Base-by-base conservation (phyloP, 2,113 vertebrate species). In the Coptodon bakossiorum region DNA sequence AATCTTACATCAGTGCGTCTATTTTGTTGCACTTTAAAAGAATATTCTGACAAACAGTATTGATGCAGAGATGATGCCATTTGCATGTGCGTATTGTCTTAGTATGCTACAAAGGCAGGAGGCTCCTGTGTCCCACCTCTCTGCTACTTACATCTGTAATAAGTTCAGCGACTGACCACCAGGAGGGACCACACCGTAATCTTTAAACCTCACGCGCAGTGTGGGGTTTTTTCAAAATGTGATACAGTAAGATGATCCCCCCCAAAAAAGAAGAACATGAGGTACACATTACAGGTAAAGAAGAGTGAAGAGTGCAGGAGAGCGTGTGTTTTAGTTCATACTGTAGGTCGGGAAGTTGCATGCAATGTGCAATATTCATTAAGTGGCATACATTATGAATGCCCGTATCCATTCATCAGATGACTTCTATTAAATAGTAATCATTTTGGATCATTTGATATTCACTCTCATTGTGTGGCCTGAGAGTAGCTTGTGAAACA, bases 291-390 rank as follows among this genome's bases (percentile, higher is more conserved):
- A 83, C 81, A 85, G 80, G 56, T 92, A 48, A 71, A 88, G 88
- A 93, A 84, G 76, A 71, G 36, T 53, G 71, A 81, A 24, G 34
- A 24, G 27, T 63, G 19, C 52, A 76, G 68, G 17, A 13, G 40
- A 84, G 50, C 4, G 71, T 61, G 45, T 81, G 61, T 73, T 78
- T 66, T 59, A 82, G 92, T 86, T 93, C 94, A 93, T 88, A 90
- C 78, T 88, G 92, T 95, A 90, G 95, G 95, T 95, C 95, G 94
- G 95, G 95, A 95, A 95, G 84, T 95, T 95, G 95, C 95, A 96
- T 96, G 90, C 92, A 90, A 90, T 82, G 95, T 96, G 95, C 95
- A 95, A 96, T 95, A 96, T 90, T 93, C 91, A 94, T 94, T 83
- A 88, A 88, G 61, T 83, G 88, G 68, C 83, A 85, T 89, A 85